A percentile compares a stretch with the other conserved stretches of the same genome.
Conservation (phyloP, 2,888 invertebrate genomes). For the Eupithecia exiguata region DNA sequence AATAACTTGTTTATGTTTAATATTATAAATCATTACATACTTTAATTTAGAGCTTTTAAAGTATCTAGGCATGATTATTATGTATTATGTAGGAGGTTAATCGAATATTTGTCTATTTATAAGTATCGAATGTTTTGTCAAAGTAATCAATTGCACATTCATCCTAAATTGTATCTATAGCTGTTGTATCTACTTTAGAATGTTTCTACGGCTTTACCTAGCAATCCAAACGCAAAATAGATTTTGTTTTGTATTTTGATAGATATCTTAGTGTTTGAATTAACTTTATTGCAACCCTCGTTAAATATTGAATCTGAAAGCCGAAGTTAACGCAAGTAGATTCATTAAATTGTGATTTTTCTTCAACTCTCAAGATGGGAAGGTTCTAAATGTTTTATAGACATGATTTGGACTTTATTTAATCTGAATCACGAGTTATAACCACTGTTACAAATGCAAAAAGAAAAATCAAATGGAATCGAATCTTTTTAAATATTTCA, state of each 20-base stretch:
- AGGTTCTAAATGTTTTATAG: background rate
- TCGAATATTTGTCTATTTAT: background rate
- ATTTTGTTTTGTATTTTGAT: conserved; percentile 19
- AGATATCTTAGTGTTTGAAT: background rate
- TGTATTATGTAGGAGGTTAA: conserved; percentile 3
- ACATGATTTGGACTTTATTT: background rate
- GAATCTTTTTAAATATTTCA: background rate
- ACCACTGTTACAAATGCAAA: background rate
- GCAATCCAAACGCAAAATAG: conserved; percentile 41
- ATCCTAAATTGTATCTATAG: conserved; percentile 54
- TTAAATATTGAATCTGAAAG: background rate
- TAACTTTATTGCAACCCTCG: background rate
- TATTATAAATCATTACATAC: background rate
- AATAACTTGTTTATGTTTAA: background rate
- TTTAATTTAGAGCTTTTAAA: conserved; percentile 6
- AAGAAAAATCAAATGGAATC: background rate
- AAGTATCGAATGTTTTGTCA: conserved; percentile 2
- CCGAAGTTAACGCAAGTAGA: background rate
- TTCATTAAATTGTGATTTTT: background rate
- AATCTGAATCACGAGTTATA: background rate
- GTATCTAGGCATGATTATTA: conserved; percentile 9
- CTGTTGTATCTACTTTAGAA: conserved; percentile 43
- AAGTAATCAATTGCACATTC: conserved; percentile 41
- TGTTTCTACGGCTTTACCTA: conserved; percentile 48
- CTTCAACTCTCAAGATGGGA: background rate